Conservation (phyloP, 2,113 vertebrate genomes). For the Rhinolophus ferrumequinum region DNA sequence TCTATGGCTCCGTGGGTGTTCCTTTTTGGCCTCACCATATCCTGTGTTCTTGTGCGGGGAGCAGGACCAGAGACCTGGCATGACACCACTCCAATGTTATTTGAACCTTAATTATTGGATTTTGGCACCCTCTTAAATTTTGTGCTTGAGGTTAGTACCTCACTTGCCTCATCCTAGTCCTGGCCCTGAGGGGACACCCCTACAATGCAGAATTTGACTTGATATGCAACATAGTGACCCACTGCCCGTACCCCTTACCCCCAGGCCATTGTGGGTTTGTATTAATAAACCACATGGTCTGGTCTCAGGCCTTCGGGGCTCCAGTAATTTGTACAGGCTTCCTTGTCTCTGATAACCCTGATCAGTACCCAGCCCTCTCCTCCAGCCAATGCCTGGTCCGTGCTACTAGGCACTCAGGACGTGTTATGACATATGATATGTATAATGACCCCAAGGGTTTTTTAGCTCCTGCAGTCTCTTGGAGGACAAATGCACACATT, state of each 20-base stretch:
- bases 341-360: not conserved
- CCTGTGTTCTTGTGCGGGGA: too few relatives aligned
- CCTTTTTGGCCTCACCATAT: too few relatives aligned
- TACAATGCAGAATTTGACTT: not conserved
- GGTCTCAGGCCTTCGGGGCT: not conserved
- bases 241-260: accelerated
- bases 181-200: not conserved
- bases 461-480: not conserved
- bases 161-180: not conserved
- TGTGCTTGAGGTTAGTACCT: not conserved
- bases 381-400: not conserved
- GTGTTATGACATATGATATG: not conserved
- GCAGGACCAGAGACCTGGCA: too few relatives aligned
- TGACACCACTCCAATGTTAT: too few relatives aligned
- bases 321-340: not conserved
- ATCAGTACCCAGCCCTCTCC: not conserved
- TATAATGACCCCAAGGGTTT: not conserved
- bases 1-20: too few relatives aligned
- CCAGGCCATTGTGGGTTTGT: not conserved
- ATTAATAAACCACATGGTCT: not conserved
- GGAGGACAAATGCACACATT: not conserved
- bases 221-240: too few relatives aligned
- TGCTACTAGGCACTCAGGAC: not conserved
- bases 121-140: not conserved
- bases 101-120: not conserved